Base-by-base conservation (phyloP, 2,797 vertebrate genomes). In the Remorina albescens region DNA sequence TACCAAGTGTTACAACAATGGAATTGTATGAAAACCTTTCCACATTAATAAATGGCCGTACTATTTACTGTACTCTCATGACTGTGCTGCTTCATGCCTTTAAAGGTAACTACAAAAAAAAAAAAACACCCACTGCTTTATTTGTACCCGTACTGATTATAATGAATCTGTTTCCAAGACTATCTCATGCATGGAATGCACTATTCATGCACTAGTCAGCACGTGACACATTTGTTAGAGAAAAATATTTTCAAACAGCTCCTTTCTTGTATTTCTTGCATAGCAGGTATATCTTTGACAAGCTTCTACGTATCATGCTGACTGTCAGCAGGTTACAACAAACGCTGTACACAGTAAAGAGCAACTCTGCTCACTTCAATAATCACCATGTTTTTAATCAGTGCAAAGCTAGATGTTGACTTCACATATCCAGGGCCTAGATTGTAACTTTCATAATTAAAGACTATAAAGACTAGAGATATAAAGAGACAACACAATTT, bases 261-360 rank as follows among this genome's bases (percentile, higher is more conserved):
- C 19, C 70, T 37, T 46, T 58, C 18, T 23, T 53, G 15, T 8
- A 53, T 39, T n/a, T 67, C 15, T 50, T 11, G n/a, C n/a, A n/a
- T 19, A 42, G 42, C n/a, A 50, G 26, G 53, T 58, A 13, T 37
- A 25, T 58, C 53, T 58, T 44, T 58, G 53, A 39, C 50, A 50
- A 18, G 51, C 28, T 39, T 50, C 44, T 53, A 39, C 26, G 15
- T 23, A 34, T 25, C 41, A 54, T 10, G 49, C 25, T 8, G 49
- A 59, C 19, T 25, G 21, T 25, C 47, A 49, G 21, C 12, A 2
- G 21, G 5, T 49, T 21, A 49, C 21, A 57, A 25, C 30, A 23
- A 41, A 21, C 13, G 55, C 26, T 49, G 16, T n/a, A 39, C 28
- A 15, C 13, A 42, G 19, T 25, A 19, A 67, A 55, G 21, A 5